Evolutionary conservation across 2,888 invertebrate genomes (phyloP).

Genomic region (Leistus spinibarbis): DNA sequence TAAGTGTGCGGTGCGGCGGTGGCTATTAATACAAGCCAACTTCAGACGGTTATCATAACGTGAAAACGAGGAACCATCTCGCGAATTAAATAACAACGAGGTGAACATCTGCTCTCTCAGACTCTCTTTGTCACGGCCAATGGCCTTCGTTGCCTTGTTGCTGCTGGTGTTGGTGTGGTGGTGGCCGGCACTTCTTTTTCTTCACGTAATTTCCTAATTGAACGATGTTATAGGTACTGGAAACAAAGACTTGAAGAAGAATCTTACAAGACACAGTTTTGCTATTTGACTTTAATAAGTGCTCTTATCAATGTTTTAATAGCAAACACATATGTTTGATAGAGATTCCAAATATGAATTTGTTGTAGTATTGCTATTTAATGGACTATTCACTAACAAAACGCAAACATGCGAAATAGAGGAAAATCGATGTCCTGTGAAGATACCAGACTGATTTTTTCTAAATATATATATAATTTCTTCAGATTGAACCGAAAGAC

Average conservation of each 20-base stretch:
- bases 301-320: no score
- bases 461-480: no score
- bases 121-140: not conserved
- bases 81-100: not conserved
- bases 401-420: no score
- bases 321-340: no score
- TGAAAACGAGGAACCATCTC: not conserved
- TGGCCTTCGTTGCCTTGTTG: not conserved
- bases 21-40: not conserved
- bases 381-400: no score
- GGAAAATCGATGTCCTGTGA: no score
- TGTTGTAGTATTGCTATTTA: no score
- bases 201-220: not conserved
- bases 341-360: no score
- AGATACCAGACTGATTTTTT: no score
- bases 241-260: not conserved
- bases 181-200: not conserved
- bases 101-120: not conserved
- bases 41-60: not conserved
- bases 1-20: not conserved
- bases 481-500: no score
- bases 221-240: not conserved
- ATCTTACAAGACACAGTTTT: not conserved
- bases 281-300: no score
- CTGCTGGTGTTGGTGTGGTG: no score